Base-by-base conservation (phyloP, 1,140 invertebrate species). In the Macrocentrus cingulum region DNA sequence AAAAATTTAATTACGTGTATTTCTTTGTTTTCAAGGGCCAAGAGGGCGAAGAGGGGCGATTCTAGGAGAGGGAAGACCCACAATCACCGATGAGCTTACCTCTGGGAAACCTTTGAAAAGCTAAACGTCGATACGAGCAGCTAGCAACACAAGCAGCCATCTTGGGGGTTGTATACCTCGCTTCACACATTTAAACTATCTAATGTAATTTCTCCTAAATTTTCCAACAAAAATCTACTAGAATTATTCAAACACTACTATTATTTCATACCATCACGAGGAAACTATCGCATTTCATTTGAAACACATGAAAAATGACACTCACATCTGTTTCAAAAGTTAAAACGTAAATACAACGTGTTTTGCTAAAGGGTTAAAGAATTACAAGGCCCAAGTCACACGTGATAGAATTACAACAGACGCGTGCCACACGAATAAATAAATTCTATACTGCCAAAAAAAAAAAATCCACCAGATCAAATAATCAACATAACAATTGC, bases 11-110 rank as follows among this genome's bases (percentile, higher is more conserved):
- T 76, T 75, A 77, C 71, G 65, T 67, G 64, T 69, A 69, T 73
- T 77, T 75, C 74, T 72, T 76, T 76, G 73, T 76, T 76, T 75
- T 76, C 68, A 74, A 72, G 67, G 69, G 66, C 66, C 62, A 53
- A 56, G 59, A 68, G 72, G 66, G 63, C 60, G 51, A 57, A 52
- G 55, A 52, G 50, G 60, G 59, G 68, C 66, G 64, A 72, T 69
- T 70, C 63, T 63, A 74, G 75, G 75, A 74, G 74, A 77, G 68
- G 74, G 77, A 80, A 80, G 77, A 75, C 77, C 70, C 55, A 62
- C 75, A 80, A 79, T 68, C 75, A 66, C 76, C 76, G 76, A 79
- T 80, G 77, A 80, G 77, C 77, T 80, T 80, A 80, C 77, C 75
- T 77, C 75, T 64, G 54, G 65, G 75, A 80, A 79, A 79, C 77